Evolutionary conservation across 2,113 vertebrate genomes (phyloP).

Genomic region (Echinops telfairi): DNA sequence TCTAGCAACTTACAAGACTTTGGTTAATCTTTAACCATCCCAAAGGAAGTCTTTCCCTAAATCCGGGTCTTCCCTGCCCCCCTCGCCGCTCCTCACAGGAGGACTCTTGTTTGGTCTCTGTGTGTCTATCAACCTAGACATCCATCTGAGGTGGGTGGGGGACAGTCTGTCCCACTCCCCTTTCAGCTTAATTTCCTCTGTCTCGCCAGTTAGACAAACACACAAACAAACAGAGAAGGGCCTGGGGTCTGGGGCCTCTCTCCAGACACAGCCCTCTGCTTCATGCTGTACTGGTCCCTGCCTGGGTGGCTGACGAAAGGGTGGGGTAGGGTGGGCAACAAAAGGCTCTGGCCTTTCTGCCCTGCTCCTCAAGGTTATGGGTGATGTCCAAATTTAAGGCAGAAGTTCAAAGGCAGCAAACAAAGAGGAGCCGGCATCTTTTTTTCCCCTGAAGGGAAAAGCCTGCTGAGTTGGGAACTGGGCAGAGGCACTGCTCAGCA

Average conservation of each 20-base stretch:
- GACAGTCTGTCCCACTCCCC: slow-evolving; percentile 60
- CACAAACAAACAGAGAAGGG: slow-evolving; percentile 78
- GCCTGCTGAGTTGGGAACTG: not conserved
- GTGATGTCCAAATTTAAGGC: slow-evolving; percentile 89
- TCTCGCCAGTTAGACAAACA: slow-evolving; percentile 82
- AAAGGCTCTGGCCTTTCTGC: slow-evolving; percentile 84
- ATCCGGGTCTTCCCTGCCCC: slow-evolving; percentile 73
- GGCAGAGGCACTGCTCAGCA: not conserved
- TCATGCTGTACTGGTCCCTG: not conserved
- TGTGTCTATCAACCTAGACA: slow-evolving; percentile 60
- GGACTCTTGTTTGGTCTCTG: slow-evolving; percentile 61
- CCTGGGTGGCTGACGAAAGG: slow-evolving; percentile 76
- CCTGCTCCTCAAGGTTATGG: slow-evolving; percentile 91
- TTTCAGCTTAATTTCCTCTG: slow-evolving; percentile 73
- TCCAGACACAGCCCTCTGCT: slow-evolving; percentile 64
- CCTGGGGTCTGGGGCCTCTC: slow-evolving; percentile 27
- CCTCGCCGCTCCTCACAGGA: slow-evolving; percentile 11
- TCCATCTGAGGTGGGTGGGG: slow-evolving; percentile 57
- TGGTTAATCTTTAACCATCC: slow-evolving; percentile 90
- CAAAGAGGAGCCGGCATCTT: slow-evolving; percentile 82
- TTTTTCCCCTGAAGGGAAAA: slow-evolving; percentile 70
- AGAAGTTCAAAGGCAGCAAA: slow-evolving; percentile 92
- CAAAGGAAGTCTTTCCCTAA: slow-evolving; percentile 86
- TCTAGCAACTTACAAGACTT: slow-evolving; percentile 85
- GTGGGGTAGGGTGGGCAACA: slow-evolving; percentile 81